Evolutionary conservation across 2,888 invertebrate genomes (phyloP).

Genomic region (Hydriomena furcata): DNA sequence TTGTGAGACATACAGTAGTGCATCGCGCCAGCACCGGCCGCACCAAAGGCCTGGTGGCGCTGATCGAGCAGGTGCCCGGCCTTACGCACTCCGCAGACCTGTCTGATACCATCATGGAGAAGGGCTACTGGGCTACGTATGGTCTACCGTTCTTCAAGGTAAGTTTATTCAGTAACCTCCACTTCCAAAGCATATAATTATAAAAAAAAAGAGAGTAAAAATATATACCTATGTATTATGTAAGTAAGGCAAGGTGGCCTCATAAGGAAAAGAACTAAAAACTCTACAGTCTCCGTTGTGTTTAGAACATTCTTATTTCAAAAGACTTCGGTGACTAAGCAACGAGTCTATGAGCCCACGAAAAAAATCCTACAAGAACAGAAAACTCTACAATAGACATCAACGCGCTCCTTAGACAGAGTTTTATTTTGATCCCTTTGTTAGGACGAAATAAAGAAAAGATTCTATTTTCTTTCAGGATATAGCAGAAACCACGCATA

Average conservation of each 20-base stretch:
- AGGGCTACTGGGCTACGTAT: constrained; percentile 89
- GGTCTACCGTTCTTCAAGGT: constrained; percentile 82
- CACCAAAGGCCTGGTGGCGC: constrained; percentile 81
- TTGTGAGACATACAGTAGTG: constrained; percentile 67
- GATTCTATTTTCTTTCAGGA: constrained; percentile 52
- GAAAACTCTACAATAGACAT: constrained; percentile 13
- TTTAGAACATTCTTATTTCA: too few species aligned
- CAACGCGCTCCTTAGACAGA: constrained; percentile 7
- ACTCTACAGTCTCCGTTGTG: too few species aligned
- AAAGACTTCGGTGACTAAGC: neutral
- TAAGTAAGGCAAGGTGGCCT: too few species aligned
- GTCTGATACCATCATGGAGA: constrained; percentile 84
- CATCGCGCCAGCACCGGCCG: constrained; percentile 60
- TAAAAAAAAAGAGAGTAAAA: too few species aligned
- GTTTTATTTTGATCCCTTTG: neutral
- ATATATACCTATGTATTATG: too few species aligned
- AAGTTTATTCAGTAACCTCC: too few species aligned
- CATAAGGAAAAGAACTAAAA: too few species aligned
- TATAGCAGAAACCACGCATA: constrained; percentile 62
- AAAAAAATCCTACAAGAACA: neutral
- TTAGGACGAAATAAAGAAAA: neutral
- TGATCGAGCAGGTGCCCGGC: constrained; percentile 91
- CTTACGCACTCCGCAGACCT: constrained; percentile 86
- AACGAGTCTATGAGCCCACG: neutral
- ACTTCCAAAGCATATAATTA: too few species aligned